Evolutionary conservation across 2,888 invertebrate species (phyloP), one percentile per base, ranked within the genome.

Genomic region (Oxytorus armatus): DNA sequence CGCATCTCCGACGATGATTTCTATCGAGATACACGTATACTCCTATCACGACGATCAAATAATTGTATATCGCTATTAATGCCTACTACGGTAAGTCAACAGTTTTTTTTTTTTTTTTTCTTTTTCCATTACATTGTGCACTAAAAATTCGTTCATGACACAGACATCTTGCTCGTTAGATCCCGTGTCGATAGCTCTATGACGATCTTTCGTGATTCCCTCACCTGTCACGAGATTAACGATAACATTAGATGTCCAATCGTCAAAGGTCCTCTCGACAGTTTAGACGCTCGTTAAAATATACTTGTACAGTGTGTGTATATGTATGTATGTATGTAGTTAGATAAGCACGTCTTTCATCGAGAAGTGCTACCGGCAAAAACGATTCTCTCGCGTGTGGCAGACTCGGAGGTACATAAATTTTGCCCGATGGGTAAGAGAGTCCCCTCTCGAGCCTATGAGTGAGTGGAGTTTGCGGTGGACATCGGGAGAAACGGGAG

Each of bases 351-450:
- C 51, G 61, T 61, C 63, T 65, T 25, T 73, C 73, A 63, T 73
- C 57, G 63, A 73, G 44, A n/a, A 73, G 53, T 42, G 53, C 68
- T 75, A 79, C 70, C 66, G 70, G 33, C 29, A 79, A 75, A 63
- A 63, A 77, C 23, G 47, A 18, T n/a, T n/a, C 14, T 36, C 53
- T 63, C 57, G 39, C 16, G 36, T 42, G 75, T 21, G 79, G 51
- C 65, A n/a, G 65, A n/a, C n/a, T 42, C 21, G 8, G 42, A 33
- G 42, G 79, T 66, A 70, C 79, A 75, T 78, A 78, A 78, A 78
- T 73, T 78, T 68, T 3, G 47, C 61, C n/a, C 73, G 73, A 68
- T 61, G 63, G 73, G 73, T 68, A 78, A 68, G n/a, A n/a, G n/a
- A n/a, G n/a, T n/a, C n/a, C n/a, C 74, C 73, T 33, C 61, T 78